Evolutionary conservation across 2,113 vertebrate species (phyloP).

Genomic region (Naja naja): DNA sequence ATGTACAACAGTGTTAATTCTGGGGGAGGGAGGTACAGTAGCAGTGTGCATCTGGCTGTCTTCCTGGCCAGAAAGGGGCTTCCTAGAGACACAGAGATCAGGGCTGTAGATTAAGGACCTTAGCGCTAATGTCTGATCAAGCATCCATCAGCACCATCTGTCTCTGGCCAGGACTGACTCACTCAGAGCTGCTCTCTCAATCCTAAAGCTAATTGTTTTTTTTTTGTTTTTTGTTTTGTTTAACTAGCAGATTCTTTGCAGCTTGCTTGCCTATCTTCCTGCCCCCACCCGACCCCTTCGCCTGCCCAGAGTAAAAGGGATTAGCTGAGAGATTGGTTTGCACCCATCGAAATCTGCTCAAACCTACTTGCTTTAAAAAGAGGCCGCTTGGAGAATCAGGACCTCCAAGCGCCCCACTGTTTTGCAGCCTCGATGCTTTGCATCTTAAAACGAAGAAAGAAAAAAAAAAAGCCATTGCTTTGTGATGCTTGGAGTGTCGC

Average conservation of each 20-base stretch:
- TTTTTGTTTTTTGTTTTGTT: conserved; percentile 44
- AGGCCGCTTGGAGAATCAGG: background rate
- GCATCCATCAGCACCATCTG: conserved; percentile 68
- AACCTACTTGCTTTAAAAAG: background rate
- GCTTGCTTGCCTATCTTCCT: background rate
- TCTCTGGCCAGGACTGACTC: conserved; percentile 49
- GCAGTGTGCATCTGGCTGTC: background rate
- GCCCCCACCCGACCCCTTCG: background rate
- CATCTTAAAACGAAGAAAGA: background rate
- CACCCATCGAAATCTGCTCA: background rate
- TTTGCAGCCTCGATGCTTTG: background rate
- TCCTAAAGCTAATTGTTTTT: conserved; percentile 64
- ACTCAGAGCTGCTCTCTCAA: conserved; percentile 58
- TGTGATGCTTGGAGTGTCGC: background rate
- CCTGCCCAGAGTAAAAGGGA: conserved; percentile 11
- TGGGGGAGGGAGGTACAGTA: background rate
- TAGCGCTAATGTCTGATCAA: conserved; percentile 44
- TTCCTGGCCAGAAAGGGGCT: background rate
- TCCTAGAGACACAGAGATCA: conserved; percentile 1
- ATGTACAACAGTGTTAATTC: background rate
- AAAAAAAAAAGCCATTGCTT: background rate
- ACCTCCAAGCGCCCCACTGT: background rate
- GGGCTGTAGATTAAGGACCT: conserved; percentile 46
- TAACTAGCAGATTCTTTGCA: conserved; percentile 8
- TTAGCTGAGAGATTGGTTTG: background rate